phyloP scores from a whole-genome alignment of 2,113 vertebrate genomes.

The Myotis yumanensis region DNA sequence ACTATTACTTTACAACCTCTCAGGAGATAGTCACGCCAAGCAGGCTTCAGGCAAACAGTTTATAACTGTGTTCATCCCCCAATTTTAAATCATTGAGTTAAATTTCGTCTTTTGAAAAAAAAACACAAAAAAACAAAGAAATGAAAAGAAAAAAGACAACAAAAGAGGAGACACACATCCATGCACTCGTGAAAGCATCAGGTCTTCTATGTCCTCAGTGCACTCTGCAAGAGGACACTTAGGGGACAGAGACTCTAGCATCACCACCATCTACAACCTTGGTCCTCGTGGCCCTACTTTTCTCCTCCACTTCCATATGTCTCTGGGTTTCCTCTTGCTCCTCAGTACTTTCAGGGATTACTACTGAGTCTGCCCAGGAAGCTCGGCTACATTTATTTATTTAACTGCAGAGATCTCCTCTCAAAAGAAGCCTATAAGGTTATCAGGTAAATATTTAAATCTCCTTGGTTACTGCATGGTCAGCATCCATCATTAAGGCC shows the following conservation, averaged over 20 bases:
- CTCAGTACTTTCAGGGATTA: not conserved
- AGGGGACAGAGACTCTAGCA: not conserved
- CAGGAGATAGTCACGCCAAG: not conserved
- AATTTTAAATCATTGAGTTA: conserved; percentile 26
- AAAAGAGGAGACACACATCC: not conserved
- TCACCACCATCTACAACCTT: not conserved
- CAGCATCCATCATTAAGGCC: not conserved
- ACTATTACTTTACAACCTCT: too few species aligned
- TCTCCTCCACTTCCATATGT: not conserved
- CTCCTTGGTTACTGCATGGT: not conserved
- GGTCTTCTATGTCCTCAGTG: not conserved
- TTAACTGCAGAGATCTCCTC: not conserved
- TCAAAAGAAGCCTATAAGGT: not conserved
- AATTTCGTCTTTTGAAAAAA: not conserved
- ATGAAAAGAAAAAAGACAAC: not conserved
- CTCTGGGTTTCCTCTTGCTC: not conserved
- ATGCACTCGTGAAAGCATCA: not conserved
- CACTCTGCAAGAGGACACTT: not conserved
- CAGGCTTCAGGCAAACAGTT: not conserved
- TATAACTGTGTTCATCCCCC: not conserved
- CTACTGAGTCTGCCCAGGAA: not conserved
- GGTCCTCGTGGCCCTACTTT: not conserved
- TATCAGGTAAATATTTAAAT: not conserved
- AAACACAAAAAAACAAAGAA: too few species aligned
- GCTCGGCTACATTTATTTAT: not conserved